These are phyloP conservation scores for Montipora foliosa DNA, from an alignment of 64 coral and sea anemone genomes.

Conservation along the genomic window DNA sequence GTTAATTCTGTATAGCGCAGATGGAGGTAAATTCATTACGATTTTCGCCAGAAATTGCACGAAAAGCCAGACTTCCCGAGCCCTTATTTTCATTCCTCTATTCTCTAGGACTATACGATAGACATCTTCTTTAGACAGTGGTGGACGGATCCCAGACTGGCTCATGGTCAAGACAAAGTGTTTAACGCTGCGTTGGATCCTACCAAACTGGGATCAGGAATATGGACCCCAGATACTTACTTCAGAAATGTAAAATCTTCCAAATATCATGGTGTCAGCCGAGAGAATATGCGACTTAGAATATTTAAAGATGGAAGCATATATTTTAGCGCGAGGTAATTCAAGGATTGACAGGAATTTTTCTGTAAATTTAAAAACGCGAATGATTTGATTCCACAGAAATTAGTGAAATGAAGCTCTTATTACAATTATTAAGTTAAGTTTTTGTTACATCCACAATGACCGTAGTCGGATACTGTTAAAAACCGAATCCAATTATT, in stretches of 20 bases:
- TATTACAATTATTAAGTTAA: neutral
- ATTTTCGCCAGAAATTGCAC: no score
- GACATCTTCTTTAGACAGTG: constrained; percentile 80
- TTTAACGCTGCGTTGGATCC: constrained; percentile 64
- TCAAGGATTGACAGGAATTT: neutral
- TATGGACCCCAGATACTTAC: constrained; percentile 77
- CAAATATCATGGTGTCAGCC: constrained; percentile 48
- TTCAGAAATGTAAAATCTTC: constrained; percentile 72
- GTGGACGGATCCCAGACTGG: constrained; percentile 60
- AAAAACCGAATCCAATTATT: no score
- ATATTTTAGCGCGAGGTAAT: constrained; percentile 73
- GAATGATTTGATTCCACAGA: no score
- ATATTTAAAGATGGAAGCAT: constrained; percentile 60
- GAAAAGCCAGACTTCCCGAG: no score
- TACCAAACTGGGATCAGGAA: constrained; percentile 11
- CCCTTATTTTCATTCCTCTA: neutral
- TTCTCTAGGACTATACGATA: constrained; percentile 60
- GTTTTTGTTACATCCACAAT: no score
- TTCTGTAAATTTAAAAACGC: neutral
- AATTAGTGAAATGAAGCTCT: no score
- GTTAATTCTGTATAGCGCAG: no score
- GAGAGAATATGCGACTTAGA: constrained; percentile 67
- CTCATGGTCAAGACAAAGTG: constrained; percentile 49
- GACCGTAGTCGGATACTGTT: no score
- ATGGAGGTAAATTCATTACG: no score